Conservation (phyloP, 2,113 vertebrate species). For the Brachypteracias leptosomus region DNA sequence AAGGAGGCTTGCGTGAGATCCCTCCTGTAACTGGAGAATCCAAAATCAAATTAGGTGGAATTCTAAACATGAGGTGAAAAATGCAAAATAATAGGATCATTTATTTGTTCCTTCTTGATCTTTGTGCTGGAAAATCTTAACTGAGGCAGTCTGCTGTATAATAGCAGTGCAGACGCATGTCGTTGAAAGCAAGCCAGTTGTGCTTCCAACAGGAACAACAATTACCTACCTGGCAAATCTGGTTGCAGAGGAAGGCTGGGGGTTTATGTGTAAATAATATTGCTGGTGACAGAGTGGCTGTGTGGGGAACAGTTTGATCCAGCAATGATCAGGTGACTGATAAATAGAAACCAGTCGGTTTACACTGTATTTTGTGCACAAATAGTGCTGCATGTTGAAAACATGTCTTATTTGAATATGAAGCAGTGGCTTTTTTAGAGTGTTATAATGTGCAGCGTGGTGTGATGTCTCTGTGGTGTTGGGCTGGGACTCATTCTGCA, state of each 20-base stretch:
- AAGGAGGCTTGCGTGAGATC: neutral
- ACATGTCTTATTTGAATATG: neutral
- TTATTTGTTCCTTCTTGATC: neutral
- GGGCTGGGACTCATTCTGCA: neutral
- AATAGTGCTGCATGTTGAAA: neutral
- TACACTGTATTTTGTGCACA: neutral
- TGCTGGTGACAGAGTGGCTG: neutral
- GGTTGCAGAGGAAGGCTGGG: neutral
- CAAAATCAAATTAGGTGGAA: neutral
- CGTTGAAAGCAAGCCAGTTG: slow-evolving; percentile 1
- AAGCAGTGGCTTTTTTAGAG: neutral
- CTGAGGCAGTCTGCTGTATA: neutral
- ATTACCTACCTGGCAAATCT: slow-evolving; percentile 19
- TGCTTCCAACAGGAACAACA: neutral
- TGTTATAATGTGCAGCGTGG: neutral
- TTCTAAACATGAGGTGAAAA: neutral
- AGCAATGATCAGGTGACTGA: neutral
- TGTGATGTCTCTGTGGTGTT: neutral
- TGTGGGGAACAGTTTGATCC: neutral
- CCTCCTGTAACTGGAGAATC: neutral
- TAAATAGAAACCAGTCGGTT: neutral
- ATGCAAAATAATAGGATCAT: neutral
- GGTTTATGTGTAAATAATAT: neutral
- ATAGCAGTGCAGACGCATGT: neutral
- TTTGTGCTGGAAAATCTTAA: neutral